phyloP scores from a whole-genome alignment of 2,113 vertebrate species.

The Calidris pygmaea region DNA sequence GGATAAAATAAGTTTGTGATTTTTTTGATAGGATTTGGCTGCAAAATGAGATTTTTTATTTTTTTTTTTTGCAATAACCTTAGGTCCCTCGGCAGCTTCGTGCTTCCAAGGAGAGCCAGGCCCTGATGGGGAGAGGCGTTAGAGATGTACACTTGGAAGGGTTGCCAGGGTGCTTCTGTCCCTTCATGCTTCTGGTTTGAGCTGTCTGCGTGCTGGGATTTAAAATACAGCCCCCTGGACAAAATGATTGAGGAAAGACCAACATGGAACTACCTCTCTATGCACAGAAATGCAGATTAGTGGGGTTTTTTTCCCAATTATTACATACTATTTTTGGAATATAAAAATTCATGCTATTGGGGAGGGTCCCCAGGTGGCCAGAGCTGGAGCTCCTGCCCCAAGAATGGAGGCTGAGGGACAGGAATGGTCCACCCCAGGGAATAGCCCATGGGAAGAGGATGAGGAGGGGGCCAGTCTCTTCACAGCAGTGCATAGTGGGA shows the following conservation, averaged over 20 bases:
- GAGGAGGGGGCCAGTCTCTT: neutral
- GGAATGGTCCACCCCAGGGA: neutral
- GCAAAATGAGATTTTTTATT: neutral
- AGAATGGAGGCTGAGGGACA: rapidly evolving
- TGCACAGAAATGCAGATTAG: neutral
- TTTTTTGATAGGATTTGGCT: neutral
- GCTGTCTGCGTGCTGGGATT: neutral
- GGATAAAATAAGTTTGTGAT: neutral
- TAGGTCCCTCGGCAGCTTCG: rapidly evolving
- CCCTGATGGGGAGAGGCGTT: neutral
- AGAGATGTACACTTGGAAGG: neutral
- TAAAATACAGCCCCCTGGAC: neutral
- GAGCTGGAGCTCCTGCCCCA: neutral
- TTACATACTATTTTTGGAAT: neutral
- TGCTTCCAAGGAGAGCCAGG: neutral
- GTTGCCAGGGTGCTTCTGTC: neutral
- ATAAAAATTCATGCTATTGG: neutral
- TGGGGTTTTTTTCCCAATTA: neutral
- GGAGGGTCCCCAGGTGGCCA: rapidly evolving
- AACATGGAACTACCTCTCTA: neutral
- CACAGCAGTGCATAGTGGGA: neutral
- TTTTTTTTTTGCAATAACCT: neutral
- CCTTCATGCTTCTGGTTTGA: neutral
- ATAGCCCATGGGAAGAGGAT: neutral
- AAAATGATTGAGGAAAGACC: neutral